Evolutionary conservation across 2,797 vertebrate genomes (phyloP), one percentile per base, ranked within the genome.

Genomic region (Tangara arthus): DNA sequence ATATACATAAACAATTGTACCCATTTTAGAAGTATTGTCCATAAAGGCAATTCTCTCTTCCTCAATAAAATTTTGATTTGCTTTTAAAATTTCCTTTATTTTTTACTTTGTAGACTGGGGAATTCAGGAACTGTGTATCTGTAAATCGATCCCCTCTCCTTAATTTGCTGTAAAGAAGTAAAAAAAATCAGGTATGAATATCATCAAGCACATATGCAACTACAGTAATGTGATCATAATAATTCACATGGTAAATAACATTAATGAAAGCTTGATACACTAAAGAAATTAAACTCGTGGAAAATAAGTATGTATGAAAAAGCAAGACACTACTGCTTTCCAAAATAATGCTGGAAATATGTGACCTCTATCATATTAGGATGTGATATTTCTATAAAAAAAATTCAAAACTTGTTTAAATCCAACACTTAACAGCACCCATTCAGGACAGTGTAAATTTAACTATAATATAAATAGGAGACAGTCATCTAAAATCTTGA

Each of bases 141-240:
- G 99, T 99, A 95, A 98, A 98, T 41, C 79, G 98, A 95, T 99
- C 99, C 32, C 98, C 99, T 39, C 98, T 98, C 3, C 99, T 98
- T 47, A 99, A 98, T 97, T 99, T 99, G 94, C 99, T 99, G 95
- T 87, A 64, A 90, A 95, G 27, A 93, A 87, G 66, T 30, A 87
- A 77, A 60, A 93, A n/a, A 81, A 9, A 88, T 30, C 8, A 71
- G 15, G 11, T 44, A 42, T 41, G 23, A 86, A 30, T 24, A 79
- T 44, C 61, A 75, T 12, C 6, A 76, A 83, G 14, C 22, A 88
- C 12, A 32, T 53, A 30, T 17, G 30, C 22, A 86, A 68, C 6
- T 22, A 59, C 2, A 71, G 39, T 15, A 83, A 57, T 39, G 17
- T 59, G 61, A 59, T 52, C 44, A 70, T 8, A 59, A 28, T 30